phyloP scores from a whole-genome alignment of 2,888 invertebrate species.

The Phania funesta region DNA sequence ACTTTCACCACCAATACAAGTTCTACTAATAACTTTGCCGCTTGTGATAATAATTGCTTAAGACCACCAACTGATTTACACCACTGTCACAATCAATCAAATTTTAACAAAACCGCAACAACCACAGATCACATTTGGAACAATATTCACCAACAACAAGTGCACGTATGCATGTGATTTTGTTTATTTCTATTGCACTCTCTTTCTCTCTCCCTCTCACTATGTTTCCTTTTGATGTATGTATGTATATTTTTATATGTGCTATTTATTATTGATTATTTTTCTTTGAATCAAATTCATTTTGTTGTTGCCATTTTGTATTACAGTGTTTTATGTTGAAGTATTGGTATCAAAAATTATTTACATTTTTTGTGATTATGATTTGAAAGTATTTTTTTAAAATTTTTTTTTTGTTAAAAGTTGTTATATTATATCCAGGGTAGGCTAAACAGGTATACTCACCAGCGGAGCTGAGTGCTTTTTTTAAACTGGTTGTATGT shows the following conservation, averaged over 20 bases:
- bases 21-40: slow-evolving; percentile 29
- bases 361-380: too few species aligned
- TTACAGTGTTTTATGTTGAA: background rate
- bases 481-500: too few species aligned
- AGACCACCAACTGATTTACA: slow-evolving; percentile 38
- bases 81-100: slow-evolving; percentile 28
- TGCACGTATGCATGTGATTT: slow-evolving; percentile 80
- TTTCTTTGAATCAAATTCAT: background rate
- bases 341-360: background rate
- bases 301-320: background rate
- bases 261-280: background rate
- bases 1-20: slow-evolving; percentile 33
- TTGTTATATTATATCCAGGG: too few species aligned
- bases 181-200: slow-evolving; percentile 26
- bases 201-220: slow-evolving; percentile 2
- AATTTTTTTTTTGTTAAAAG: too few species aligned
- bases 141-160: slow-evolving; percentile 73
- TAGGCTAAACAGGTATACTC: too few species aligned
- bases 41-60: slow-evolving; percentile 54
- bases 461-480: too few species aligned
- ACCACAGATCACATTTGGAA: slow-evolving; percentile 73
- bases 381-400: too few species aligned
- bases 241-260: background rate
- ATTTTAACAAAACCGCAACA: slow-evolving; percentile 68
- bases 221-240: background rate